Evolutionary conservation across 2,797 vertebrate species (phyloP).

Genomic region (Poecile montanus): DNA sequence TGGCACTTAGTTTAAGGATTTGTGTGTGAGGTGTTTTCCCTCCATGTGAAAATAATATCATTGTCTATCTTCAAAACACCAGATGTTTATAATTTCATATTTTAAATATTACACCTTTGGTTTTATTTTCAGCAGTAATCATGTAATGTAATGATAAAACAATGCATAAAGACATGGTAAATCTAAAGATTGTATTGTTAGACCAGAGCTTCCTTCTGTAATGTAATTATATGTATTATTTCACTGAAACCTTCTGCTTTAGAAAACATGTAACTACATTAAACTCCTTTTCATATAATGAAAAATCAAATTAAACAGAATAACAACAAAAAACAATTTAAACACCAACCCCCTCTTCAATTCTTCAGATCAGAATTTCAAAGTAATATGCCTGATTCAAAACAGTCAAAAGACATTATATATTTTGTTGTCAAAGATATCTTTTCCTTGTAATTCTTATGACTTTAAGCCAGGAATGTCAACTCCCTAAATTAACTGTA

Average conservation of each 20-base stretch:
- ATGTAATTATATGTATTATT: background rate
- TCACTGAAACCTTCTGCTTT: background rate
- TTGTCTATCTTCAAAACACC: background rate
- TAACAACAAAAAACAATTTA: accelerated
- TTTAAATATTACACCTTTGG: background rate
- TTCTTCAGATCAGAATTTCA: background rate
- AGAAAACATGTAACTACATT: background rate
- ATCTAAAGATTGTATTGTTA: background rate
- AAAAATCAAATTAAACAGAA: background rate
- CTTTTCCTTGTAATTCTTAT: background rate
- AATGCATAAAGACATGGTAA: background rate
- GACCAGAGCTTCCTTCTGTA: background rate
- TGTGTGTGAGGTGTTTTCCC: accelerated
- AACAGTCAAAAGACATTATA: background rate
- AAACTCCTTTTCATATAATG: background rate
- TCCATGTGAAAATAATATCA: background rate
- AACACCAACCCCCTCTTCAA: accelerated
- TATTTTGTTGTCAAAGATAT: background rate
- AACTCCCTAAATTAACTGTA: background rate
- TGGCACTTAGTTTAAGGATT: background rate
- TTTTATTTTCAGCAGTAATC: background rate
- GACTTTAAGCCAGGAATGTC: background rate
- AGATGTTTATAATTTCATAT: background rate
- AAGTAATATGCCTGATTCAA: background rate
- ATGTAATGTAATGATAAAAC: background rate